Conservation (phyloP, 2,888 invertebrate species). For the Lithophane leautieri region DNA sequence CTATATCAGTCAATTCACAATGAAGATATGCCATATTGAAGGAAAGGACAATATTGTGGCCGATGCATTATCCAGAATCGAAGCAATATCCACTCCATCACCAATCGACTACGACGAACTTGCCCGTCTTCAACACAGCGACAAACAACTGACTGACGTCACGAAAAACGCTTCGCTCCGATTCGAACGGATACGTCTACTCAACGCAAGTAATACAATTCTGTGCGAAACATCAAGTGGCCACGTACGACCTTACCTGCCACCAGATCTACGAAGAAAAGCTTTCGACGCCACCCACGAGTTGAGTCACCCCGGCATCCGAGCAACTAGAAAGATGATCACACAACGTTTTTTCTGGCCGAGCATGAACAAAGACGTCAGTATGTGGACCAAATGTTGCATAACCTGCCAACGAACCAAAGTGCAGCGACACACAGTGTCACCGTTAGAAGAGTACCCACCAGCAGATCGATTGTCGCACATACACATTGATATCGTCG, state of each 20-base stretch:
- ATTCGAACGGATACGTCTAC: neutral
- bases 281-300: neutral
- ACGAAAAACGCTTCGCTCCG: neutral
- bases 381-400: neutral
- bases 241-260: neutral
- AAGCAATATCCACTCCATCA: neutral
- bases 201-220: neutral
- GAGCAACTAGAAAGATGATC: neutral
- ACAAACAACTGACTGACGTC: too few relatives aligned
- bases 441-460: neutral
- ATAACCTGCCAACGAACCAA: neutral
- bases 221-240: neutral
- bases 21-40: neutral
- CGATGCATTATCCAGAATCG: neutral
- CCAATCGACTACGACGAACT: too few relatives aligned
- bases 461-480: neutral
- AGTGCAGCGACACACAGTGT: neutral
- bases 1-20: neutral
- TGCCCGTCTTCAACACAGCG: too few relatives aligned
- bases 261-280: too few relatives aligned
- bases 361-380: neutral
- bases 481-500: neutral
- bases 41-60: neutral
- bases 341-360: neutral
- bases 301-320: neutral